Percentiles rank a stretch among this genome's conserved stretches.
Evolutionary conservation across 2,797 vertebrate genomes (phyloP).

Genomic region (Clangula hyemalis): DNA sequence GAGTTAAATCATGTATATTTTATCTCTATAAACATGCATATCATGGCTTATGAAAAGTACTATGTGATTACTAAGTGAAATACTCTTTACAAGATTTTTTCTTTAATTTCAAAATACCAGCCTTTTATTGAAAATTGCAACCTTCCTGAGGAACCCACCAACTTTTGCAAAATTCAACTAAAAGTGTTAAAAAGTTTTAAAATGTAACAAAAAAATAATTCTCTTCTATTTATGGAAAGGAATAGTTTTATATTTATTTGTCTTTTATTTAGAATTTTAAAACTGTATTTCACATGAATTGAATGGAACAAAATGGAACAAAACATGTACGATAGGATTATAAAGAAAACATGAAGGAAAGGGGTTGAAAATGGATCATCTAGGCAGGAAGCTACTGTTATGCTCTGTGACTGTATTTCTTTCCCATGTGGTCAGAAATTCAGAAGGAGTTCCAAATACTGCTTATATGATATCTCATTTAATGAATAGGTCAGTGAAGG

Average conservation of each 20-base stretch:
- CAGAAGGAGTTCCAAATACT: conserved; percentile 33
- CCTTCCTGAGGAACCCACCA: background rate
- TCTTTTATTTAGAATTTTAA: background rate
- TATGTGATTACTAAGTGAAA: background rate
- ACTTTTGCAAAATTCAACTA: background rate
- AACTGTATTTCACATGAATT: background rate
- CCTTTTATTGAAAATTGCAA: background rate
- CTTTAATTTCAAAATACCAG: background rate
- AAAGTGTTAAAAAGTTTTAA: background rate
- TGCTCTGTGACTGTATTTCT: background rate
- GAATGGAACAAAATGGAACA: background rate
- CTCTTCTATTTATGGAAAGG: background rate
- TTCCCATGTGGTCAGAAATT: conserved; percentile 30
- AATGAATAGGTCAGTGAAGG: conserved; percentile 36
- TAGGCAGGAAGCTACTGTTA: background rate
- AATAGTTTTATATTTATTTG: background rate
- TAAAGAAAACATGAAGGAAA: background rate
- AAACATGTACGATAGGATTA: background rate
- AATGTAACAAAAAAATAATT: background rate
- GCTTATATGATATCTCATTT: conserved; percentile 5
- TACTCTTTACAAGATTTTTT: background rate
- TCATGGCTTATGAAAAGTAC: background rate
- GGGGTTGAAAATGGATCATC: conserved; percentile 7
- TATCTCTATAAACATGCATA: background rate
- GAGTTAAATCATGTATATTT: background rate